Evolutionary conservation across 2,888 invertebrate species (phyloP).

Genomic region (Drosophila greeni): DNA sequence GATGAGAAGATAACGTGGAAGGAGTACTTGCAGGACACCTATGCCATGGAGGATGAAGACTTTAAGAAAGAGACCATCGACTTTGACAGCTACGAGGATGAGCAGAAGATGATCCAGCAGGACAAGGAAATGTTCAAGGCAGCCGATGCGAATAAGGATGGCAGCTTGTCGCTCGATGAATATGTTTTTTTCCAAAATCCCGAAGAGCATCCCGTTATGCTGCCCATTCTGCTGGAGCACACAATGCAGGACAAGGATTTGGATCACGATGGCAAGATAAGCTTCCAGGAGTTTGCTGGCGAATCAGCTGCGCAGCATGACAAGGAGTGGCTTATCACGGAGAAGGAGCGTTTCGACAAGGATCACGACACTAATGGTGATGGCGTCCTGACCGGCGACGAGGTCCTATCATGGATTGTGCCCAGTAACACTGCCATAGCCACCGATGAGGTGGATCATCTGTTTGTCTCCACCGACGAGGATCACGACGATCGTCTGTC

Average conservation of each 20-base stretch:
- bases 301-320: constrained; percentile 82
- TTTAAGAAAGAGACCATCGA: constrained; percentile 77
- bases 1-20: constrained; percentile 92
- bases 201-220: constrained; percentile 94
- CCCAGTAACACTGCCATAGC: constrained; percentile 95
- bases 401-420: constrained; percentile 93
- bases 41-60: constrained; percentile 85
- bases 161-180: constrained; percentile 86
- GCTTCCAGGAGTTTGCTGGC: constrained; percentile 82
- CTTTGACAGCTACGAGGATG: constrained; percentile 80
- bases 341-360: constrained; percentile 90
- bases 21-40: constrained; percentile 93
- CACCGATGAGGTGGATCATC: constrained; percentile 92
- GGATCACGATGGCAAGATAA: constrained; percentile 90
- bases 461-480: constrained; percentile 91
- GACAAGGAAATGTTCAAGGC: constrained; percentile 92
- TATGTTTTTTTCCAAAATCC: constrained; percentile 95
- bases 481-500: constrained; percentile 89
- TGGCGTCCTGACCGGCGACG: constrained; percentile 87
- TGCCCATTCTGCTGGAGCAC: constrained; percentile 87
- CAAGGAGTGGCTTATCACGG: constrained; percentile 85
- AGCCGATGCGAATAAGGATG: constrained; percentile 92
- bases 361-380: constrained; percentile 92
- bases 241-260: constrained; percentile 91
- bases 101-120: constrained; percentile 83